Percentiles rank a stretch among this genome's conserved stretches.
Evolutionary conservation across 1,140 invertebrate genomes (phyloP).

Genomic region (Antheraea mylitta): DNA sequence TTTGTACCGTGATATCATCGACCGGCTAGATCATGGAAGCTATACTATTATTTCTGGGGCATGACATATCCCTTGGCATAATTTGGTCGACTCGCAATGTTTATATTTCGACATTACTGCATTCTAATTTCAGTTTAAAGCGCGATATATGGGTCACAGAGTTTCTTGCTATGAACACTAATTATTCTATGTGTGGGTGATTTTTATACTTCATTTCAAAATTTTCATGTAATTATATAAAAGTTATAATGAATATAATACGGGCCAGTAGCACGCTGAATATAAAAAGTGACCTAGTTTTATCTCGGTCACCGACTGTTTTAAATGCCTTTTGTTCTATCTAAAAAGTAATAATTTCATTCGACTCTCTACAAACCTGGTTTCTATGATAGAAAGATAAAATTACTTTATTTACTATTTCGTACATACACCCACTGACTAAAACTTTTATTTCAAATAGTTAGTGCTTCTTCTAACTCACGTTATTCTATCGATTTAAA

Average conservation of each 20-base stretch:
- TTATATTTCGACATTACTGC: conserved; percentile 38
- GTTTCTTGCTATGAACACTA: conserved; percentile 24
- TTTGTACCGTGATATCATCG: conserved; percentile 52
- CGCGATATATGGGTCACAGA: conserved; percentile 54
- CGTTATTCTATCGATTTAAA: too few species aligned
- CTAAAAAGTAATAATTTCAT: background rate
- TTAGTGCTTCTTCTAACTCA: too few species aligned
- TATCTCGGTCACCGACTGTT: background rate
- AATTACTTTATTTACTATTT: too few species aligned
- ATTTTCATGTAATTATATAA: background rate
- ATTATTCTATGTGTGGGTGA: background rate
- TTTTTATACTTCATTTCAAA: background rate
- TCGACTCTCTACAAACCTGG: background rate
- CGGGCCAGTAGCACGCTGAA: background rate
- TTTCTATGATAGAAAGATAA: too few species aligned
- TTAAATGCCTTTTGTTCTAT: background rate
- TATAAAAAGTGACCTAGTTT: background rate
- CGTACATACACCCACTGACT: too few species aligned
- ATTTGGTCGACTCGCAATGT: conserved; percentile 39
- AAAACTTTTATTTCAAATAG: too few species aligned
- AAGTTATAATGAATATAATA: background rate
- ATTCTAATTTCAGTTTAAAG: conserved; percentile 66
- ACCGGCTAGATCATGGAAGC: conserved; percentile 29
- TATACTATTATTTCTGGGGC: conserved; percentile 56
- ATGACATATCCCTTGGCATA: conserved; percentile 65